Conservation (phyloP, 2,113 vertebrate species). For the Pedionomus torquatus region DNA sequence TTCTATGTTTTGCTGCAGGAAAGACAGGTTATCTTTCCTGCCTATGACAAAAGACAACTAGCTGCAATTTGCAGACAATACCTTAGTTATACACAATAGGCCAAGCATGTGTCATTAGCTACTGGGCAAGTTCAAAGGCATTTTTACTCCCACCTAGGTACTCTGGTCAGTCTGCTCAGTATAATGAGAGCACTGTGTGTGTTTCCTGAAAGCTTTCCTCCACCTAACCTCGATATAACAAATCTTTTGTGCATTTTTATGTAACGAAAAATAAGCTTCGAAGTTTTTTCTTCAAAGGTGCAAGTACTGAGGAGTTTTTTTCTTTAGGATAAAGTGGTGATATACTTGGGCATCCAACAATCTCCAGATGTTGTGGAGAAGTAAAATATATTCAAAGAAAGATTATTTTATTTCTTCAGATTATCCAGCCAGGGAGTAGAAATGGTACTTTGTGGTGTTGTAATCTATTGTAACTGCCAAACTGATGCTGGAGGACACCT, state of each 20-base stretch:
- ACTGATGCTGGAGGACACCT: neutral
- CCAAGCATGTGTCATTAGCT: neutral
- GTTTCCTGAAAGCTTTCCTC: neutral
- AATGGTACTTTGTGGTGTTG: neutral
- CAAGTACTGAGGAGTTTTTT: neutral
- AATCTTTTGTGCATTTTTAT: neutral
- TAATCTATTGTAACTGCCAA: neutral
- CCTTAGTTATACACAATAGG: neutral
- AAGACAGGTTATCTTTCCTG: neutral
- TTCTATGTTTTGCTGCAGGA: neutral
- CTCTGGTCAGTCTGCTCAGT: neutral
- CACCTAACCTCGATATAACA: neutral
- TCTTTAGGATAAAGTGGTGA: neutral
- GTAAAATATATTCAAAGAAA: neutral
- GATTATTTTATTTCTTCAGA: neutral
- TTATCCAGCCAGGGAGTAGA: fast-evolving
- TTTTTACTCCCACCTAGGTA: neutral
- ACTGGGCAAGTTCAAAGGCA: neutral
- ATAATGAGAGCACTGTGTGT: neutral
- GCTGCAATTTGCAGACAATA: neutral
- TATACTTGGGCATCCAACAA: neutral
- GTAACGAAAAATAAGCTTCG: neutral
- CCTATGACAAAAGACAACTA: neutral
- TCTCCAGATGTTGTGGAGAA: neutral
- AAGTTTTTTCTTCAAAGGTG: neutral